A percentile compares a stretch with the other conserved stretches of the same genome.
These are phyloP conservation scores for Leptothorax acervorum DNA, from an alignment of 2,888 invertebrate species.

Conservation along the genomic window DNA sequence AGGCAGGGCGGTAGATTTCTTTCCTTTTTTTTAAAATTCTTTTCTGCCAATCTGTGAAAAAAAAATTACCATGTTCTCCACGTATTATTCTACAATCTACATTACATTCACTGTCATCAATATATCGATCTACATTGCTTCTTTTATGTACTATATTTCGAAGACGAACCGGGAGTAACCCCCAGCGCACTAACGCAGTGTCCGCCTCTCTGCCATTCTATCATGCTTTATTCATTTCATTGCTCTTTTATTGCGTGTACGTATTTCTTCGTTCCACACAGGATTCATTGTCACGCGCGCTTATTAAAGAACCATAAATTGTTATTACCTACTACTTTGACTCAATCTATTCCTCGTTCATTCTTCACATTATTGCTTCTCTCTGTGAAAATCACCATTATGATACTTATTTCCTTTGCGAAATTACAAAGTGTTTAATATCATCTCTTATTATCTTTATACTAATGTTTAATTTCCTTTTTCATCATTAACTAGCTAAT, in stretches of 20 bases:
- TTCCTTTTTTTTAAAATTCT: conserved; percentile 11
- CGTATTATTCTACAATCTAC: neutral
- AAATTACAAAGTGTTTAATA: conserved; percentile 21
- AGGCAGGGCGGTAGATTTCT: conserved; percentile 69
- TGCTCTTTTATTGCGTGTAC: conserved; percentile 22
- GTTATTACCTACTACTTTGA: conserved; percentile 37
- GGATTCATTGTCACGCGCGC: conserved; percentile 14
- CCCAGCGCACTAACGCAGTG: neutral
- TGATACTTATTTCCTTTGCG: conserved; percentile 1
- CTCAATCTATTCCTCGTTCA: conserved; percentile 1
- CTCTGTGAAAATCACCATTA: conserved; percentile 29
- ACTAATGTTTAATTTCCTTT: neutral
- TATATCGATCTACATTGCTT: conserved; percentile 5
- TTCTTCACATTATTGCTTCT: conserved; percentile 33
- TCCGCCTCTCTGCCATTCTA: neutral
- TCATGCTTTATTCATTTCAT: conserved; percentile 52
- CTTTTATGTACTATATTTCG: conserved; percentile 20
- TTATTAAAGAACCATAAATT: conserved; percentile 34
- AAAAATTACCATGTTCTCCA: neutral
- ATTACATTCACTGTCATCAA: conserved; percentile 1
- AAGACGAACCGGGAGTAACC: conserved; percentile 1
- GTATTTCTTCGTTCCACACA: conserved; percentile 4
- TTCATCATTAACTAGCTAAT: conserved; percentile 11
- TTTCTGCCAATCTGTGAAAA: conserved; percentile 14
- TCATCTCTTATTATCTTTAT: conserved; percentile 5